Base-by-base conservation (phyloP, 2,888 invertebrate species). In the Dryadula phaetusa region DNA sequence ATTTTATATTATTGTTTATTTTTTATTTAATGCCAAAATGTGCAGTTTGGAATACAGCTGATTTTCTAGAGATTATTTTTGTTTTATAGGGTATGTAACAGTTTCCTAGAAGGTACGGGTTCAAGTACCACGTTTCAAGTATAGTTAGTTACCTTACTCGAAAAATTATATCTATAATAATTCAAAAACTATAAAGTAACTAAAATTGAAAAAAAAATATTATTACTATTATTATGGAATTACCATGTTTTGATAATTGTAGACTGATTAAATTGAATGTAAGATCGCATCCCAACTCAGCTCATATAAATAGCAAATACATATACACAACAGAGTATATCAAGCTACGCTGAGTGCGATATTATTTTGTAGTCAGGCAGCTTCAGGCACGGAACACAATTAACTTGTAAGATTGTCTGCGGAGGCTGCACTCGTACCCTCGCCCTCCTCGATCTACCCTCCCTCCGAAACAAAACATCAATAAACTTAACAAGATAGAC, bases 351-450 rank as follows among this genome's bases (percentile, higher is more conserved):
- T 76, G 80, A 83, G 82, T 80, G 78, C 81, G 89, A 88, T 91
- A 90, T 92, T 91, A 90, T 91, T 90, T 85, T 82, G 89, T 87
- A 90, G 91, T 89, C 89, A 84, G 82, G 78, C 84, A 80, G 85
- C 85, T 88, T 85, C 82, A 85, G 87, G 90, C 92, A 90, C 91
- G 90, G 90, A 92, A 90, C 92, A 92, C 92, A 92, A 92, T 92
- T 92, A 92, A 92, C 92, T 92, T 88, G 92, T 92, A 92, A 92
- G 92, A 92, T 92, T 90, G 92, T 92, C 92, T 92, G 88, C 88
- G 92, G 89, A 91, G 91, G 90, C 84, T 88, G 91, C 91, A 90
- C 85, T 85, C 85, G 84, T 80, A 84, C 81, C 88, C 88, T 87
- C 88, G 83, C 86, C 85, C 87, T 84, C 87, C 86, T 88, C 84